These are phyloP conservation scores for Cotesia glomerata DNA, from an alignment of 1,140 invertebrate species.

Conservation along the genomic window DNA sequence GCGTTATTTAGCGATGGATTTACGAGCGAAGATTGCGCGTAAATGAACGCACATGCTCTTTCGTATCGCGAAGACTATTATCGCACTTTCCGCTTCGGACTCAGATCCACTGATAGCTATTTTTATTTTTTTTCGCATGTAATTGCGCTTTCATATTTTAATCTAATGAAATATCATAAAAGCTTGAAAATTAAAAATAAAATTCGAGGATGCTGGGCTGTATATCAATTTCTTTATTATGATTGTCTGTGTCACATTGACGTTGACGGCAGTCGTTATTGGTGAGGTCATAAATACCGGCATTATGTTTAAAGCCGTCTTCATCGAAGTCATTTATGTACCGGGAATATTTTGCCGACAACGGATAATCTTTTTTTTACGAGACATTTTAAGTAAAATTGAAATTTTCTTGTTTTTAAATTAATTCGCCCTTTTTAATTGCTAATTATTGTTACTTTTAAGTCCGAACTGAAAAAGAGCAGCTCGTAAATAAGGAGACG, in stretches of 20 bases:
- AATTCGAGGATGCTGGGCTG: slow-evolving; percentile 4
- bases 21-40: slow-evolving; percentile 47
- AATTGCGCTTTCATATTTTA: neutral
- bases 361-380: no score
- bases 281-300: no score
- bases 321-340: no score
- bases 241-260: slow-evolving; percentile 33
- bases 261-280: neutral
- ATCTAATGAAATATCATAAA: no score
- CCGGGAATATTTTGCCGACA: no score
- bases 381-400: no score
- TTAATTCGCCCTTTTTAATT: no score
- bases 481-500: no score
- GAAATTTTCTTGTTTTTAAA: no score
- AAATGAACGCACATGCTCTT: slow-evolving; percentile 31
- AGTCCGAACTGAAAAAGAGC: no score
- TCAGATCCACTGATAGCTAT: slow-evolving; percentile 20
- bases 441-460: no score
- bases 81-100: slow-evolving; percentile 11
- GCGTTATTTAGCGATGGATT: slow-evolving; percentile 51
- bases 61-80: neutral
- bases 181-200: neutral
- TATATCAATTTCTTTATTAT: slow-evolving; percentile 37
- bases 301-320: no score
- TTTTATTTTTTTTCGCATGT: neutral